Evolutionary conservation across 2,113 vertebrate species (phyloP).

Genomic region (Panurus biarmicus): DNA sequence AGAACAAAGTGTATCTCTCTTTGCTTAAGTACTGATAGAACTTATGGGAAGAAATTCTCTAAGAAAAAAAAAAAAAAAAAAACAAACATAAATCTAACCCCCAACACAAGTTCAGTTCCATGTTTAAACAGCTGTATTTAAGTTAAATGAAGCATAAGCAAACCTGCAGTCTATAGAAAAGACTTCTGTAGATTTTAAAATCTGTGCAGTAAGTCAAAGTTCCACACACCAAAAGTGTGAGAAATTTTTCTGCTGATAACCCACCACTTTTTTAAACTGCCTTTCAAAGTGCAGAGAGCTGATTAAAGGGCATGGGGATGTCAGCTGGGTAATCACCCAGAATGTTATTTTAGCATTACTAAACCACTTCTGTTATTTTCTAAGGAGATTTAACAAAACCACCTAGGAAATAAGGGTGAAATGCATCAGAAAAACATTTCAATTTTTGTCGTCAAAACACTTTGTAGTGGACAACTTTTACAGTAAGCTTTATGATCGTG

Average conservation of each 20-base stretch:
- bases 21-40: too few species aligned
- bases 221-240: not conserved
- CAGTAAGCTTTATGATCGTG: not conserved
- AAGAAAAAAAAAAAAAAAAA: too few species aligned
- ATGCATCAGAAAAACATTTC: not conserved
- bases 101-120: not conserved
- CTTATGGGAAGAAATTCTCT: too few species aligned
- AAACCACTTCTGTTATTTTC: not conserved
- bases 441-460: not conserved
- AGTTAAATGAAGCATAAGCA: conserved; percentile 22
- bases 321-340: not conserved
- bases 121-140: not conserved
- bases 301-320: not conserved
- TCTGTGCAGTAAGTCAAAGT: not conserved
- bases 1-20: too few species aligned
- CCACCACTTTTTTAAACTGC: not conserved
- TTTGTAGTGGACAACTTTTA: not conserved
- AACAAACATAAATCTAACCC: too few species aligned
- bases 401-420: not conserved
- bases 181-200: not conserved
- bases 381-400: not conserved
- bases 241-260: not conserved
- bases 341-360: not conserved
- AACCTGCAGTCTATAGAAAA: not conserved
- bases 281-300: not conserved